These are phyloP conservation scores for Pao palembangensis DNA, from an alignment of 2,113 vertebrate species.

Conservation along the genomic window DNA sequence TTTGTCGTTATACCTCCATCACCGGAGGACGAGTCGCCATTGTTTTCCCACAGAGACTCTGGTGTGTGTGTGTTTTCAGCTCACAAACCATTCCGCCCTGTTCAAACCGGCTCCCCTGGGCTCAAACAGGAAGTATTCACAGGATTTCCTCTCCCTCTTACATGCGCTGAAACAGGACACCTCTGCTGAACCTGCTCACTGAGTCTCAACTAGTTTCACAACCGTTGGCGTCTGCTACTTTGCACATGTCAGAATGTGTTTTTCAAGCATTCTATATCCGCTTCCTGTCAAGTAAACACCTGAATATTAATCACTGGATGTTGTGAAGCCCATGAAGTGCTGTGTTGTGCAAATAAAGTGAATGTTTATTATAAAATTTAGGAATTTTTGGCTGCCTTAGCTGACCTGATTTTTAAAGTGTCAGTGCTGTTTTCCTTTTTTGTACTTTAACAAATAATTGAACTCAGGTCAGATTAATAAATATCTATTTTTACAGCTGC, in stretches of 20 bases:
- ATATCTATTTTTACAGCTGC: constrained; percentile 8
- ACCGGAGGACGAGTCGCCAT: constrained; percentile 34
- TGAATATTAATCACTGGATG: neutral
- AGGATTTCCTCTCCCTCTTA: constrained; percentile 74
- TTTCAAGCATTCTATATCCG: neutral
- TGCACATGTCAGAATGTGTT: constrained; percentile 14
- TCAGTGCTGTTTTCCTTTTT: no score
- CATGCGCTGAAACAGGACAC: constrained; percentile 71
- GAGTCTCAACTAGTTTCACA: constrained; percentile 45
- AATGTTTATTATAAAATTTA: no score
- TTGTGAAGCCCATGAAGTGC: no score
- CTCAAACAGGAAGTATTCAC: constrained; percentile 77
- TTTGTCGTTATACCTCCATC: constrained; percentile 43
- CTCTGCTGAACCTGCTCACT: constrained; percentile 53
- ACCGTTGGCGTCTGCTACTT: constrained; percentile 23
- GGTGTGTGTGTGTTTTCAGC: constrained; percentile 43
- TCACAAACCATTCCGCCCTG: constrained; percentile 71
- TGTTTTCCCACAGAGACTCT: constrained; percentile 41
- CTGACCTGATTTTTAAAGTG: neutral
- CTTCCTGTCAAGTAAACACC: constrained; percentile 5
- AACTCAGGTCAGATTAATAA: neutral
- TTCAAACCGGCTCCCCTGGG: constrained; percentile 71
- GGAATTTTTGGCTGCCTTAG: neutral
- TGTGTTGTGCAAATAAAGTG: no score
- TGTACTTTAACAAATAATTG: no score